phyloP scores from a whole-genome alignment of 2,888 invertebrate species.

The Pyralis farinalis region DNA sequence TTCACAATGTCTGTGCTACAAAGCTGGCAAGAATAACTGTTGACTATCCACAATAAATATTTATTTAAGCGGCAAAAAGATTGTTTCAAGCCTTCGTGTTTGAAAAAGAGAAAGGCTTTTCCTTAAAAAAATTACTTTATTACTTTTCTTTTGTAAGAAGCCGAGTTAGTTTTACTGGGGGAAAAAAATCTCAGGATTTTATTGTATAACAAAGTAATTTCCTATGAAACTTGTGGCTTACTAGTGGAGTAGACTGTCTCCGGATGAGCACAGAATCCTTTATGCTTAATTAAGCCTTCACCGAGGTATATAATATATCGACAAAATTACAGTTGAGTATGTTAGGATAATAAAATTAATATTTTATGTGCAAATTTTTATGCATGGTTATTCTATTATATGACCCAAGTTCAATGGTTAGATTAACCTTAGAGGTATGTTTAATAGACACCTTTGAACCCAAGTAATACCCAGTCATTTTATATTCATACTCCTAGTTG shows the following conservation, averaged over 20 bases:
- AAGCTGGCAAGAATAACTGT: slow-evolving; percentile 35
- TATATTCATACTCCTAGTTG: too few species aligned
- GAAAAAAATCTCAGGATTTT: neutral
- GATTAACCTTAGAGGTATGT: neutral
- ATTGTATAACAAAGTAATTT: neutral
- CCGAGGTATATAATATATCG: too few species aligned
- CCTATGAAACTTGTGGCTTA: neutral
- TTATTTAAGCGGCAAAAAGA: slow-evolving; percentile 39
- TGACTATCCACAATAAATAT: slow-evolving; percentile 44
- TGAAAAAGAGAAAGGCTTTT: slow-evolving; percentile 25
- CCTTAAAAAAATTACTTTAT: slow-evolving; percentile 26
- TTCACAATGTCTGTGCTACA: slow-evolving; percentile 28
- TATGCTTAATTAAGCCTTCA: too few species aligned
- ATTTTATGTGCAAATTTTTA: too few species aligned
- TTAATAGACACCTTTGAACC: neutral
- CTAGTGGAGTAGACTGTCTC: too few species aligned
- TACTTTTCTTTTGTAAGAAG: neutral
- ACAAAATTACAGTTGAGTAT: too few species aligned
- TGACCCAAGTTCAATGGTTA: neutral
- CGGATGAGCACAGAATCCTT: too few species aligned
- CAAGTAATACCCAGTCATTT: neutral
- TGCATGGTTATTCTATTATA: too few species aligned
- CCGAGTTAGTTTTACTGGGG: neutral
- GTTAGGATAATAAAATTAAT: too few species aligned
- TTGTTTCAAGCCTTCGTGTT: slow-evolving; percentile 38